Evolutionary conservation across 2,797 vertebrate species (phyloP).

Genomic region (Mormyrops boulengeri): DNA sequence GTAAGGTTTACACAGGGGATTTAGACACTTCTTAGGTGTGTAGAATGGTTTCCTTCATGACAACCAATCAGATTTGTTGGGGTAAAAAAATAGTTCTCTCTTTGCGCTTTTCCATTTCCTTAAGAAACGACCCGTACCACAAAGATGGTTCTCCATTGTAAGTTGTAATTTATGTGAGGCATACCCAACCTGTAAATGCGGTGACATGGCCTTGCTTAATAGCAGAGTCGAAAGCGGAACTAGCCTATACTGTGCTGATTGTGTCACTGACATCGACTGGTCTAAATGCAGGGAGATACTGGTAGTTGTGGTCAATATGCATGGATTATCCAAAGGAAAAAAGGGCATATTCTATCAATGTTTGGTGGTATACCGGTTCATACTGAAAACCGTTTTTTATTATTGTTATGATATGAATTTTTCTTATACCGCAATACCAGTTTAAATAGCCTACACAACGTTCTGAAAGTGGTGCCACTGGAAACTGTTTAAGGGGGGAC

Average conservation of each 20-base stretch:
- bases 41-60: neutral
- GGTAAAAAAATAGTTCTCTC: neutral
- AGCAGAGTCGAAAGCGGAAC: neutral
- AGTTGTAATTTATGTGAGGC: neutral
- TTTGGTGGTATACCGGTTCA: too few species aligned
- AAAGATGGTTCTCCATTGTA: neutral
- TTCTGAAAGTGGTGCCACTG: too few species aligned
- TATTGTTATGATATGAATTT: too few species aligned
- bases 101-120: neutral
- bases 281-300: neutral
- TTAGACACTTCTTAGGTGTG: neutral
- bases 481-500: too few species aligned
- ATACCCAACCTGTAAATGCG: neutral
- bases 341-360: neutral
- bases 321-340: neutral
- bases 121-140: neutral
- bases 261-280: neutral
- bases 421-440: too few species aligned
- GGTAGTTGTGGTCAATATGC: neutral
- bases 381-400: too few species aligned
- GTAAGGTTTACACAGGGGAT: neutral
- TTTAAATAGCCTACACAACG: too few species aligned
- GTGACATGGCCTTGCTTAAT: neutral
- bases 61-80: neutral
- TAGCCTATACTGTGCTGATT: neutral